Percentiles rank a stretch among this genome's conserved stretches.
These are phyloP conservation scores for Forbesichthys papilliferus DNA, from an alignment of 2,113 vertebrate species.

Conservation along the genomic window DNA sequence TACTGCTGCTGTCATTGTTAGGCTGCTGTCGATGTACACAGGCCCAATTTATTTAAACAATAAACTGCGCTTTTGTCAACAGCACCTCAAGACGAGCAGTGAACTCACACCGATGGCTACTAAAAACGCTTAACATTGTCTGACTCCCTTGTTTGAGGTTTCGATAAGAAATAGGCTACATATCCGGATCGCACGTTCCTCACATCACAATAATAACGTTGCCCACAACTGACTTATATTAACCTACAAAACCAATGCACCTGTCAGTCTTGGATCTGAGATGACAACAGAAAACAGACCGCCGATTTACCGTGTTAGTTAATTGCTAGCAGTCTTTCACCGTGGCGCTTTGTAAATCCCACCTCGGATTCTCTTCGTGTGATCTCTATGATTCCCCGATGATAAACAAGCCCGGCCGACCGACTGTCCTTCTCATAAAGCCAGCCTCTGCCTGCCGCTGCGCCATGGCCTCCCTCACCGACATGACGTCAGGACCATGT, in stretches of 20 bases:
- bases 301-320: conserved; percentile 27
- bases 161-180: not conserved
- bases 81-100: no score
- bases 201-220: not conserved
- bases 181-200: not conserved
- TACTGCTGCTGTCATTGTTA: no score
- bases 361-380: not conserved
- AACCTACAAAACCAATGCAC: conserved; percentile 23
- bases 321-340: conserved; percentile 8
- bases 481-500: conserved; percentile 36
- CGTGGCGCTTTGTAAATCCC: conserved; percentile 1
- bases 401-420: conserved; percentile 19
- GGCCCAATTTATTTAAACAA: no score
- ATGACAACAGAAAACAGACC: conserved; percentile 10
- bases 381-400: not conserved
- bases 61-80: no score
- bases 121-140: no score
- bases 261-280: conserved; percentile 26
- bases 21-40: no score
- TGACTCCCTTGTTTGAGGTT: no score
- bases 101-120: no score
- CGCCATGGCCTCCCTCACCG: conserved; percentile 30
- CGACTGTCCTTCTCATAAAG: conserved; percentile 19
- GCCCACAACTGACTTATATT: not conserved
- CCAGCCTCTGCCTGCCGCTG: conserved; percentile 26